Conservation (phyloP, 2,888 invertebrate genomes). For the Lydus trimaculatus region DNA sequence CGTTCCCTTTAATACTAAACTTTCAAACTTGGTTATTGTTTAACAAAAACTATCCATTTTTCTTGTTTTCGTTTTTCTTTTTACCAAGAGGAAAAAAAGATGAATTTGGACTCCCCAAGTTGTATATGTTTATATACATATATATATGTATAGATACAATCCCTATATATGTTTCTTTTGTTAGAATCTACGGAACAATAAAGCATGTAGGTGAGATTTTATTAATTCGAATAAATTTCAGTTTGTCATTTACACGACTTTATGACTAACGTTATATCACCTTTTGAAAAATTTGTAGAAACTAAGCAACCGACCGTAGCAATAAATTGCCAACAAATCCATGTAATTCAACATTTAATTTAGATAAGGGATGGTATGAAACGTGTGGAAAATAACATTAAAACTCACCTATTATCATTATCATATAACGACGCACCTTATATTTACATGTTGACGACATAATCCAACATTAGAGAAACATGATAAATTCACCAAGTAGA, state of each 20-base stretch:
- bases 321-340: slow-evolving; percentile 23
- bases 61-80: background rate
- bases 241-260: slow-evolving; percentile 25
- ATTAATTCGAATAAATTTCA: slow-evolving; percentile 39
- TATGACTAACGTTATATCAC: slow-evolving; percentile 21
- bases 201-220: slow-evolving; percentile 37
- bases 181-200: slow-evolving; percentile 27
- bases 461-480: slow-evolving; percentile 16
- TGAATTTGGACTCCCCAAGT: slow-evolving; percentile 41
- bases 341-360: slow-evolving; percentile 28
- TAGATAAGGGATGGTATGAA: slow-evolving; percentile 22
- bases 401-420: slow-evolving; percentile 24
- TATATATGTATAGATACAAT: slow-evolving; percentile 1
- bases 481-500: background rate
- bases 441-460: slow-evolving; percentile 23
- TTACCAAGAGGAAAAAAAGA: slow-evolving; percentile 16
- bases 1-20: slow-evolving; percentile 21
- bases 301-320: slow-evolving; percentile 3
- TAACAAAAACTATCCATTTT: background rate
- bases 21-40: slow-evolving; percentile 21
- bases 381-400: slow-evolving; percentile 14
- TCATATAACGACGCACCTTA: background rate
- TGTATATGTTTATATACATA: slow-evolving; percentile 14
- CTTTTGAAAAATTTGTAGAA: slow-evolving; percentile 17
- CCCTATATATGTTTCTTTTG: slow-evolving; percentile 21